Percentiles rank a stretch among this genome's conserved stretches.
Conservation (phyloP, 2,888 invertebrate species). For the Pseudanteris insignis region DNA sequence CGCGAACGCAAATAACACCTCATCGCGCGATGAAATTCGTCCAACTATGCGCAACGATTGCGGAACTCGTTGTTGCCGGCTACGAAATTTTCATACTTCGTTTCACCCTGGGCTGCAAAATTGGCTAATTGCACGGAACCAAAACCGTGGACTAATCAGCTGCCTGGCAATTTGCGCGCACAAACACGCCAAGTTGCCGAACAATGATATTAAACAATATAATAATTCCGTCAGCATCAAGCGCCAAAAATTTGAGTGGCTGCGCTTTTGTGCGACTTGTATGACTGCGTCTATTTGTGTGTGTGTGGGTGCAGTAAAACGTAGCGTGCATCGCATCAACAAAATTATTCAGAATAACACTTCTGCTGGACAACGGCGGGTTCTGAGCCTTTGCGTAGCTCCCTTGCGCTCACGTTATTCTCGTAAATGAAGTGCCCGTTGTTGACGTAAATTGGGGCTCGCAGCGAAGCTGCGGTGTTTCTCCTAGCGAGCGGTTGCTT, state of each 20-base stretch:
- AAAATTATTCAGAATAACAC: slow-evolving; percentile 37
- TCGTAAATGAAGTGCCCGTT: slow-evolving; percentile 37
- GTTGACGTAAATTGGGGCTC: slow-evolving; percentile 43
- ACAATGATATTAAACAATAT: slow-evolving; percentile 11
- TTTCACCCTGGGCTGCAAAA: background rate
- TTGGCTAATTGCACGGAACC: background rate
- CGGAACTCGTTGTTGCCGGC: background rate
- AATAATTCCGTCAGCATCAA: background rate
- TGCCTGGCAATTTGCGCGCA: background rate
- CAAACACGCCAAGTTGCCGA: background rate
- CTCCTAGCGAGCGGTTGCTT: slow-evolving; percentile 34
- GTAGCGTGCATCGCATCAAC: slow-evolving; percentile 27
- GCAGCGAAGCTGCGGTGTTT: slow-evolving; percentile 33
- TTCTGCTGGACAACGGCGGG: slow-evolving; percentile 28
- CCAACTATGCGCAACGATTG: too few relatives aligned
- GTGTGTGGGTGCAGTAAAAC: slow-evolving; percentile 13
- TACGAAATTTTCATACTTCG: too few relatives aligned
- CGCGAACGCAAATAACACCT: too few relatives aligned
- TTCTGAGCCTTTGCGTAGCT: slow-evolving; percentile 26
- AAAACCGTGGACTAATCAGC: background rate
- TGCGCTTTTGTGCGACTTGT: too few relatives aligned
- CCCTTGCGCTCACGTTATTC: slow-evolving; percentile 33
- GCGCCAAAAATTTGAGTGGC: slow-evolving; percentile 12
- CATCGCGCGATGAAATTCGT: too few relatives aligned
- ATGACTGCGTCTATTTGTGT: slow-evolving; percentile 3